phyloP scores from a whole-genome alignment of 2,888 invertebrate species.

The Cetonia aurata region DNA sequence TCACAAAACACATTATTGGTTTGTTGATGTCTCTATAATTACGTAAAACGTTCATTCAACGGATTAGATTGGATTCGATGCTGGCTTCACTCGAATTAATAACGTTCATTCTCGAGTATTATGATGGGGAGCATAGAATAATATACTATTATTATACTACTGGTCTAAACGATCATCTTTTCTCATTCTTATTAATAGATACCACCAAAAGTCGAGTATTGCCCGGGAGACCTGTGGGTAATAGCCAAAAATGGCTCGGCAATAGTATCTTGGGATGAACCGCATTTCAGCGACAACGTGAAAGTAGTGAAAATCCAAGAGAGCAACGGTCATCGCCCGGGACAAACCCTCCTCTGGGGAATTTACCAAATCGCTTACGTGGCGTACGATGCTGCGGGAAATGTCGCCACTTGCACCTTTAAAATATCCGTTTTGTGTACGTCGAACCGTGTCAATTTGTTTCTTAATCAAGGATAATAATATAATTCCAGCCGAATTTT shows the following conservation, averaged over 20 bases:
- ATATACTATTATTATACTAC: too few species aligned
- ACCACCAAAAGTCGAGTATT: slow-evolving; percentile 88
- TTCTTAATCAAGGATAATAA: slow-evolving; percentile 54
- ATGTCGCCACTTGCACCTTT: slow-evolving; percentile 91
- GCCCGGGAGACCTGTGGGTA: slow-evolving; percentile 95
- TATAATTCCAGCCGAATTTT: slow-evolving; percentile 82
- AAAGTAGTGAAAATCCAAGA: slow-evolving; percentile 84
- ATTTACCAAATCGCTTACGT: slow-evolving; percentile 93
- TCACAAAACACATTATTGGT: too few species aligned
- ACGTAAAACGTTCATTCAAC: too few species aligned
- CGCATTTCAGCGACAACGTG: slow-evolving; percentile 90
- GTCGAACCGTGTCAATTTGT: slow-evolving; percentile 59
- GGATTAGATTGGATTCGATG: too few species aligned
- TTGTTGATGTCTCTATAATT: too few species aligned
- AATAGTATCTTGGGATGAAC: slow-evolving; percentile 92
- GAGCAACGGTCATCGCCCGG: slow-evolving; percentile 87
- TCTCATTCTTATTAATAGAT: slow-evolving; percentile 63
- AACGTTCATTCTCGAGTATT: too few species aligned
- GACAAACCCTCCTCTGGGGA: slow-evolving; percentile 91
- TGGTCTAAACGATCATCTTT: too few species aligned
- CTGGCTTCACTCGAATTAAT: too few species aligned
- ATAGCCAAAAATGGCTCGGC: slow-evolving; percentile 93
- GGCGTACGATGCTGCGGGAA: slow-evolving; percentile 93
- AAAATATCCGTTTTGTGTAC: slow-evolving; percentile 90
- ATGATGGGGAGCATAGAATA: too few species aligned